Evolutionary conservation across 2,797 vertebrate species (phyloP), one percentile per base, ranked within the genome.

Genomic region (Hozukius guyotensis): DNA sequence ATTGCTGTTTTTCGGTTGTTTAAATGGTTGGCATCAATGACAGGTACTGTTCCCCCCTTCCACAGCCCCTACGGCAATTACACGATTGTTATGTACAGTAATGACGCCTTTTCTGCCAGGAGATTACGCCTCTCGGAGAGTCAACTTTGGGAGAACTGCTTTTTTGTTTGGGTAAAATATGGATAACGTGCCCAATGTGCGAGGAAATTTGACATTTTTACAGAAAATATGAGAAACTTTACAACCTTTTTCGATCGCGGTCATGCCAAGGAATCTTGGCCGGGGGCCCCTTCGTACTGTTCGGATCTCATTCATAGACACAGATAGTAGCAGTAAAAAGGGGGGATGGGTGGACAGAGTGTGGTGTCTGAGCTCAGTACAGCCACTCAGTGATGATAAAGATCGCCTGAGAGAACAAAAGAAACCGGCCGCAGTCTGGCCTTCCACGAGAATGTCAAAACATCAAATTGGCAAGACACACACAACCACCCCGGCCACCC

Each of bases 391-490:
- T 53, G 75, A 87, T 75, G 89, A 93, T 89, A 86, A 93, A 84
- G 82, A 88, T 89, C 72, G 79, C 82, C 72, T 70, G 72, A 57
- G 72, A 92, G 85, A 92, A 89, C 85, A 92, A 90, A 89, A 81
- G 65, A 89, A 89, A 77, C 38, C 72, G 80, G 71, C 73, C 63
- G 73, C 12, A 25, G 78, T 81, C 77, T 88, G 87, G 83, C 56
- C 73, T 80, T 80, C 81, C 72, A 84, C 5, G 63, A 87, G 79
- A 91, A 89, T 92, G 87, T 93, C 82, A 90, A 90, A 90, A 90
- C 87, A 90, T 89, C 75, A 88, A 83, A 79, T 59, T 86, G 81
- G 89, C 70, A 81, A 89, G 80, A 76, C 69, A 73, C 77, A 76
- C 68, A 82, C 66, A 75, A 72, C 71, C 76, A 62, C 64, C 20